phyloP scores from a whole-genome alignment of 2,888 invertebrate genomes.

The Julus scanicus region DNA sequence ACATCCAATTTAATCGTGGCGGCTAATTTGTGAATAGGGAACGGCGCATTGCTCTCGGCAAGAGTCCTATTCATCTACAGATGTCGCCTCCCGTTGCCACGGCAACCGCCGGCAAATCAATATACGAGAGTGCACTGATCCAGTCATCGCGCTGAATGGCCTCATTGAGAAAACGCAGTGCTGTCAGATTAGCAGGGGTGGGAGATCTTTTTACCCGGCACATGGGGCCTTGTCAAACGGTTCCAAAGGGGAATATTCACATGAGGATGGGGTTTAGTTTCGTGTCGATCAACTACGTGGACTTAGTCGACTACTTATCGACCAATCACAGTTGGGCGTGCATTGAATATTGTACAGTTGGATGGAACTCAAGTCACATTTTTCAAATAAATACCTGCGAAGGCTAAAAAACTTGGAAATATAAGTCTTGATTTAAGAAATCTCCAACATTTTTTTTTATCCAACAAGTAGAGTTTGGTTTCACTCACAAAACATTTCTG shows the following conservation, averaged over 20 bases:
- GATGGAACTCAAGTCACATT: not conserved
- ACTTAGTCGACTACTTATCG: conserved; percentile 8
- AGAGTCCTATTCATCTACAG: not conserved
- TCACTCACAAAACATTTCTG: no score
- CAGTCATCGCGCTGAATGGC: not conserved
- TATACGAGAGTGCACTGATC: conserved; percentile 8
- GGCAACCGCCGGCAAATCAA: conserved; percentile 32
- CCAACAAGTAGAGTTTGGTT: no score
- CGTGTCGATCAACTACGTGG: conserved; percentile 12
- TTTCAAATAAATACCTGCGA: not conserved
- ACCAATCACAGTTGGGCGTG: not conserved
- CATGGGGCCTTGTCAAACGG: conserved; percentile 3
- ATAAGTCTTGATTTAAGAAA: no score
- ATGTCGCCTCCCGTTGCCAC: conserved; percentile 27
- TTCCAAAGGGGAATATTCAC: not conserved
- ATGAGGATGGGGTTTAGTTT: not conserved
- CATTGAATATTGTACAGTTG: not conserved
- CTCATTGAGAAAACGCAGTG: conserved; percentile 37
- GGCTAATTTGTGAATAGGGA: conserved; percentile 3
- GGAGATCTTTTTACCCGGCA: not conserved
- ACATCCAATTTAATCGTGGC: not conserved
- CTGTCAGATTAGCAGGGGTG: not conserved
- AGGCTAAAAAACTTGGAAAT: not conserved
- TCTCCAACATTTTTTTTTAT: no score
- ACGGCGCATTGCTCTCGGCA: not conserved